These are phyloP conservation scores for Lepisosteus oculatus DNA, from an alignment of 2,113 vertebrate species.

Conservation along the genomic window DNA sequence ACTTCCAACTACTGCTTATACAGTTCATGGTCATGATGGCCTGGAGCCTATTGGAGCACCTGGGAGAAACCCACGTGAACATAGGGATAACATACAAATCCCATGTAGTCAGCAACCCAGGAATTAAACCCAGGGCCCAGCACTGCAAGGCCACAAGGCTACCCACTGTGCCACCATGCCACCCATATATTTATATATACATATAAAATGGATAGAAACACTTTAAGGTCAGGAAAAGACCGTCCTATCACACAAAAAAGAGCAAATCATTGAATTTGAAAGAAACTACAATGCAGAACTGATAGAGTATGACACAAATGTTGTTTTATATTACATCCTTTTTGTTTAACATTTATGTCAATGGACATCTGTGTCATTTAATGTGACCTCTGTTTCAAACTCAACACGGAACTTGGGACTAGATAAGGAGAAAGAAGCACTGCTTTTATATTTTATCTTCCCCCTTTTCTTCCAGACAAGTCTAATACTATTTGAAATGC, in stretches of 20 bases:
- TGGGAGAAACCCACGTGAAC: too few species aligned
- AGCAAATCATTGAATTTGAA: not conserved
- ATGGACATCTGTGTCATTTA: slow-evolving; percentile 7
- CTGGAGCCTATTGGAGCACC: too few species aligned
- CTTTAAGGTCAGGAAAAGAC: not conserved
- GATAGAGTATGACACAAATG: not conserved
- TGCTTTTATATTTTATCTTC: not conserved
- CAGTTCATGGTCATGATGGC: too few species aligned
- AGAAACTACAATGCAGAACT: not conserved
- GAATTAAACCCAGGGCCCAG: too few species aligned
- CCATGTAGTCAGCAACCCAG: too few species aligned
- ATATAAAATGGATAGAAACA: too few species aligned
- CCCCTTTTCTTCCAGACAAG: not conserved
- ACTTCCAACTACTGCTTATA: too few species aligned
- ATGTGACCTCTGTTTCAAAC: not conserved
- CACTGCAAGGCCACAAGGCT: too few species aligned
- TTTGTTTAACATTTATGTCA: not conserved
- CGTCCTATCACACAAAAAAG: not conserved
- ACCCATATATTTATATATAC: too few species aligned
- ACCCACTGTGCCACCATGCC: too few species aligned
- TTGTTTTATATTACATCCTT: slow-evolving; percentile 2
- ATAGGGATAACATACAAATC: too few species aligned
- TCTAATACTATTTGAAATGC: not conserved
- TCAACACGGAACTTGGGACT: not conserved
- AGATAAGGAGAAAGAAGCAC: not conserved